phyloP scores from a whole-genome alignment of 30 jellyfish, hydroid and myxozoan species.

The Morbakka virulenta region DNA sequence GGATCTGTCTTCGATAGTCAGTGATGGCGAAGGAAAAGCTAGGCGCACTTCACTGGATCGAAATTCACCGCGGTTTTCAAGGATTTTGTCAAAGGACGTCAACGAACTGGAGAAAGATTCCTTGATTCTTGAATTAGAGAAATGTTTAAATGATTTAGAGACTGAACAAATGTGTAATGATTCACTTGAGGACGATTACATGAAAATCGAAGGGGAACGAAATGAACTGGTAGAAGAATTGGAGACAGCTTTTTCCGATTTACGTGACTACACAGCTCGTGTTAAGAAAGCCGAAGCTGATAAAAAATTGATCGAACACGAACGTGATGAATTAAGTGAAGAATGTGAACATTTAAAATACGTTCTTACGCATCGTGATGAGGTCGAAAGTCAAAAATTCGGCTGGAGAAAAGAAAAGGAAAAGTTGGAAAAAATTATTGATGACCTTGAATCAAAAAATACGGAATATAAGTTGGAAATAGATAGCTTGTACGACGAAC shows the following conservation, averaged over 20 bases:
- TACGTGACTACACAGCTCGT: constrained; percentile 80
- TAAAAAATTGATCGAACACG: constrained; percentile 46
- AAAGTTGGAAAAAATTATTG: constrained; percentile 41
- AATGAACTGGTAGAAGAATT: constrained; percentile 75
- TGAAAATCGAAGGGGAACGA: constrained; percentile 75
- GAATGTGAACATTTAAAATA: constrained; percentile 76
- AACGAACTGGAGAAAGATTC: constrained; percentile 48
- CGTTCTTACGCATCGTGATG: constrained; percentile 77
- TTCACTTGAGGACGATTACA: constrained; percentile 63
- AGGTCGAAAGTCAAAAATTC: constrained; percentile 53
- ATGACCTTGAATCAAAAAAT: constrained; percentile 59
- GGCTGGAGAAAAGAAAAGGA: too few species aligned
- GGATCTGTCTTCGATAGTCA: constrained; percentile 30
- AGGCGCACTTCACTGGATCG: constrained; percentile 17
- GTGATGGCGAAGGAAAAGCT: constrained; percentile 10
- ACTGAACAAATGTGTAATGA: constrained; percentile 47
- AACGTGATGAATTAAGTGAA: constrained; percentile 69
- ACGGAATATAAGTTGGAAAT: constrained; percentile 54
- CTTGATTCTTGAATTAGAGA: constrained; percentile 76
- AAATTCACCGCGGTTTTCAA: constrained; percentile 57
- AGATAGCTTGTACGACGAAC: constrained; percentile 62
- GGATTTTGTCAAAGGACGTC: constrained; percentile 51
- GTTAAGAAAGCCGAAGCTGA: constrained; percentile 72
- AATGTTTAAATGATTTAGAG: constrained; percentile 84
- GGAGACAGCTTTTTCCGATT: constrained; percentile 82